Base-by-base conservation (phyloP, 1,140 invertebrate species). In the Eurytemora carolleeae region DNA sequence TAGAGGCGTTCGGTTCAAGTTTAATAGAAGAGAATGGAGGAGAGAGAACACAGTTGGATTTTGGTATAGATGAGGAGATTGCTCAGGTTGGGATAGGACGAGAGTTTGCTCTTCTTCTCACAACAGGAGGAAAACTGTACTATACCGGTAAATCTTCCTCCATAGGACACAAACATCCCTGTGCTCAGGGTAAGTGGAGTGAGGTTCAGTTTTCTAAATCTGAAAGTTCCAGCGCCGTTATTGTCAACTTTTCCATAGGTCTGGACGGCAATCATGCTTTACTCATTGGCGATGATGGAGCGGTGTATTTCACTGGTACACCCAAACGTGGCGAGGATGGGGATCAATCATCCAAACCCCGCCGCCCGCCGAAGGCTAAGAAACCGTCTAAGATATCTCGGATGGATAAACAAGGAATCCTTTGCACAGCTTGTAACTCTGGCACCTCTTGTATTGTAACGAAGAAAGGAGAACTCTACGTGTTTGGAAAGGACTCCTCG, bases 401-500 rank as follows among this genome's bases (percentile, higher is more conserved):
- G 75, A 80, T 94, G 24, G 90, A 94, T 67, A 44, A 44, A n/a
- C n/a, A 12, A 44, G n/a, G 31, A 7, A 44, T 44, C 7, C 7
- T 16, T 76, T 85, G 0, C 80, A 80, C 69, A 83, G 87, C 90
- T 2, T 94, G 90, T 69, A 96, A 95, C 72, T 91, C 91, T 75
- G 92, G 90, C 3, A 90, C 87, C 18, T 92, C 88, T 24, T 91
- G 90, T 22, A 77, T 96, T 52, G 83, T 96, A 0, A 91, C 87
- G 12, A 82, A 83, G 68, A 83, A 87, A 60, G 92, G 92, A 0
- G 82, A 88, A 66, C 72, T 95, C 1, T 80, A 86, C 52, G 88
- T 97, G 82, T 95, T 90, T 73, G 92, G 92, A 21, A 96, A 96
- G 74, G 92, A 97, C 75, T 87, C 86, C 2, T 76, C 84, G 3